Base-by-base conservation (phyloP, 2,888 invertebrate species). In the Drosophila kuntzei region DNA sequence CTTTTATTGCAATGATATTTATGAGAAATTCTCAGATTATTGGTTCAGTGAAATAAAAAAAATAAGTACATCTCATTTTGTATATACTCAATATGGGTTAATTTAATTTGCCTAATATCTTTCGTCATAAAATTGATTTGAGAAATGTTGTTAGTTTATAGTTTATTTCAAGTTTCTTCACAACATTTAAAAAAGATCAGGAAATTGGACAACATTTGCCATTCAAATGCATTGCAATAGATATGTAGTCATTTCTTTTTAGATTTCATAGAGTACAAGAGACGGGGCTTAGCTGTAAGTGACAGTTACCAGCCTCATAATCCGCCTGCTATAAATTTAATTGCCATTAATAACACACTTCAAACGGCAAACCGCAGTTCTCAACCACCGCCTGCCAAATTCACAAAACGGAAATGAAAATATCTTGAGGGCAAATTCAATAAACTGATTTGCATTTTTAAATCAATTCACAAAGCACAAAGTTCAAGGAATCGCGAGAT, bases 391-490 rank as follows among this genome's bases (percentile, higher is more conserved):
- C 18, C 79, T 82, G 83, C 70, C 76, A 83, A 66, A 66, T 18
- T 44, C 75, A 88, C 60, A 51, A 49, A 71, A 44, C 81, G 82
- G 80, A 87, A 89, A 84, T 79, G 71, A 76, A 86, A 87, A 79
- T 70, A 80, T 84, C 89, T 89, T 83, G 72, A 79, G 89, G 89
- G 77, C 20, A 76, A 70, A 89, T 71, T 77, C 63, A 46, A 64
- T 75, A 77, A 76, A 79, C 80, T 73, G 87, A 87, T 89, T 89
- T 89, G 89, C 83, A 87, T 89, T 87, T 84, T 85, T 85, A 80
- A 86, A 87, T 85, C 85, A 78, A 82, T 70, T 71, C 75, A 71
- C 80, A 80, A 80, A 80, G 76, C 66, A 64, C 41, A 67, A 60
- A 75, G 74, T 63, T 79, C 70, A 70, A 65, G 80, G 64, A 68